phyloP scores from a whole-genome alignment of 2,113 vertebrate species.

The Vulpes vulpes region DNA sequence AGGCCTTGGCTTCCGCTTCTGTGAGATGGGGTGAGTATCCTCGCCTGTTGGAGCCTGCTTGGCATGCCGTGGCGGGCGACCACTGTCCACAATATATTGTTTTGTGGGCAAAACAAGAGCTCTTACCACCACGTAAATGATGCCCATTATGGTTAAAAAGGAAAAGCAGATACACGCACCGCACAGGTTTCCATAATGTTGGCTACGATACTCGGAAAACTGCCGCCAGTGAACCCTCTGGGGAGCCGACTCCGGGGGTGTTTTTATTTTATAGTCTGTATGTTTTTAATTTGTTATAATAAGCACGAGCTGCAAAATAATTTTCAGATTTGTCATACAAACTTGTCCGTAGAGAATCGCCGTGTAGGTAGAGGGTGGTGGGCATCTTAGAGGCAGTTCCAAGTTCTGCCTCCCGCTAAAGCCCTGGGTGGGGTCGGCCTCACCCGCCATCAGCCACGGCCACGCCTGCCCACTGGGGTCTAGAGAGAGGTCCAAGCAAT shows the following conservation, averaged over 20 bases:
- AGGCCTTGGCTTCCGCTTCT: background rate
- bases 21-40: background rate
- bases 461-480: background rate
- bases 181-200: background rate
- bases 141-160: background rate
- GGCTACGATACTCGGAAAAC: background rate
- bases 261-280: background rate
- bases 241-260: background rate
- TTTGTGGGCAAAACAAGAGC: background rate
- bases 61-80: background rate
- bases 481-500: background rate
- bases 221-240: rapidly evolving
- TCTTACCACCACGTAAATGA: rapidly evolving
- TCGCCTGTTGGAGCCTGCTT: background rate
- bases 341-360: background rate
- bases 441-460: background rate
- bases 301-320: background rate
- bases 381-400: too few species aligned
- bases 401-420: background rate
- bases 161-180: rapidly evolving
- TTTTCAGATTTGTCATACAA: background rate
- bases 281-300: background rate
- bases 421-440: background rate
- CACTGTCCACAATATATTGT: background rate
- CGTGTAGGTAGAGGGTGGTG: background rate